These are phyloP conservation scores for Gobiocypris rarus DNA, from an alignment of 2,113 vertebrate genomes.

Conservation along the genomic window DNA sequence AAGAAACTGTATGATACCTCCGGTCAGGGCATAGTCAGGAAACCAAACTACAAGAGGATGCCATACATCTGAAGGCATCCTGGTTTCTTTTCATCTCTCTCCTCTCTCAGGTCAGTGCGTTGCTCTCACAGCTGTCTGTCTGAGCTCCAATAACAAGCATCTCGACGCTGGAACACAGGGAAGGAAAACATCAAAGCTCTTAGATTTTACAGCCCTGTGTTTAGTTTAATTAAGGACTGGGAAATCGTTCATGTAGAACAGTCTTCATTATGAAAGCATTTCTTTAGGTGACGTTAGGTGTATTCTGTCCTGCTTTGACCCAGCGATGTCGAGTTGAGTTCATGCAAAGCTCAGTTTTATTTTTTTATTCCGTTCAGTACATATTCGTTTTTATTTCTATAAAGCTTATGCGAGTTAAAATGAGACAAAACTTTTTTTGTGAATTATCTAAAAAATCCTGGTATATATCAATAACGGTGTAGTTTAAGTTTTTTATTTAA, in stretches of 20 bases:
- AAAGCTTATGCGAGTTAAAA: neutral
- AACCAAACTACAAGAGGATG: constrained; percentile 6
- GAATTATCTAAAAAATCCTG: neutral
- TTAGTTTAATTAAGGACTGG: constrained; percentile 30
- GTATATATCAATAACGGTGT: neutral
- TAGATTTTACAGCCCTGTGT: constrained; percentile 3
- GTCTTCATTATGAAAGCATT: constrained; percentile 33
- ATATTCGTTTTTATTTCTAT: too few species aligned
- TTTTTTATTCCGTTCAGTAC: neutral
- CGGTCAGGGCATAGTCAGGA: neutral
- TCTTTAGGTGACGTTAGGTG: neutral
- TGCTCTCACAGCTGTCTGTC: constrained; percentile 11
- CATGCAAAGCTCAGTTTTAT: neutral
- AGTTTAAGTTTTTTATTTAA: neutral
- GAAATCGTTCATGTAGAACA: constrained; percentile 36
- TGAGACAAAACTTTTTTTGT: neutral
- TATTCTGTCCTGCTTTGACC: neutral
- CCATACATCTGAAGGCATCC: constrained; percentile 8
- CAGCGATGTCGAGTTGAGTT: neutral
- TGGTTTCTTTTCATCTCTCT: constrained; percentile 25
- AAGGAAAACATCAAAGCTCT: constrained; percentile 34
- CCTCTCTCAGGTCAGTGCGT: constrained; percentile 19
- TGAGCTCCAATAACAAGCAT: constrained; percentile 4
- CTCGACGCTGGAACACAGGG: neutral
- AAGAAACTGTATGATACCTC: neutral